phyloP scores from a whole-genome alignment of 2,113 vertebrate genomes.

The Pterocles orientalis region DNA sequence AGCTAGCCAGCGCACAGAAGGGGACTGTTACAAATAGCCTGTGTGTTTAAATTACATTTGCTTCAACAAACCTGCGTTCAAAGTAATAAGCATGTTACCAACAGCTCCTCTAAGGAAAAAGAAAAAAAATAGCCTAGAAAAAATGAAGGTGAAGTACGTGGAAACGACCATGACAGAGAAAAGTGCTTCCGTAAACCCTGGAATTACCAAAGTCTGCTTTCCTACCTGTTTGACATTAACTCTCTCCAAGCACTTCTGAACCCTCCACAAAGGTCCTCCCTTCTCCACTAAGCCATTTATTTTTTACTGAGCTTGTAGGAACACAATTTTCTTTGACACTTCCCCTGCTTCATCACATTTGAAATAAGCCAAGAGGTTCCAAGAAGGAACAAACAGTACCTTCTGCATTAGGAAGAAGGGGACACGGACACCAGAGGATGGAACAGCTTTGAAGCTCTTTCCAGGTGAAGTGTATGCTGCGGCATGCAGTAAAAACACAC shows the following conservation, averaged over 20 bases:
- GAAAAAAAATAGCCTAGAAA: background rate
- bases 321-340: background rate
- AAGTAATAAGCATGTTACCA: background rate
- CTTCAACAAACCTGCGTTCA: background rate
- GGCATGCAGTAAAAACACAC: background rate
- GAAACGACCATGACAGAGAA: background rate
- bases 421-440: background rate
- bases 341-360: background rate
- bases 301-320: background rate
- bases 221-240: background rate
- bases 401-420: background rate
- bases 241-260: background rate
- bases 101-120: background rate
- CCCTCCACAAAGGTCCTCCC: background rate
- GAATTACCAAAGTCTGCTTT: background rate
- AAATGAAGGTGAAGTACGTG: background rate
- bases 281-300: background rate
- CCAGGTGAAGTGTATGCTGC: background rate
- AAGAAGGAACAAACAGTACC: background rate
- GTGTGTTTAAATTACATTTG: background rate
- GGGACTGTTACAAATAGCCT: background rate
- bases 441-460: background rate
- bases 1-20: background rate
- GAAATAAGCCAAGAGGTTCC: background rate
- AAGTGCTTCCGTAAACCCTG: background rate